phyloP scores from a whole-genome alignment of 2,113 vertebrate species.

The Hippotragus niger region DNA sequence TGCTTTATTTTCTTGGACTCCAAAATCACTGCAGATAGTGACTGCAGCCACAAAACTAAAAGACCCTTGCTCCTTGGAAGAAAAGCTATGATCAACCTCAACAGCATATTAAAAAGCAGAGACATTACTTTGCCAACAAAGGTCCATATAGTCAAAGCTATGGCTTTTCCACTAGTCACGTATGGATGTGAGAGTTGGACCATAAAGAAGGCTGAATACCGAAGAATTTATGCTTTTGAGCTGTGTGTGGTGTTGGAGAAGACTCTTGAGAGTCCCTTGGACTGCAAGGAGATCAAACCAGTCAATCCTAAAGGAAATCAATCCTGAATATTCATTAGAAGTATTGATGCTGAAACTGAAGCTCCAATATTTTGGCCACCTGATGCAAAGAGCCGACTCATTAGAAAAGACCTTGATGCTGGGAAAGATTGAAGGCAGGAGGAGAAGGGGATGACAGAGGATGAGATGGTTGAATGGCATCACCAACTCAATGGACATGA shows the following conservation, averaged over 20 bases:
- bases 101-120: background rate
- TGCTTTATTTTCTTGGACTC: background rate
- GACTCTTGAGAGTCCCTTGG: background rate
- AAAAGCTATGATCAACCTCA: background rate
- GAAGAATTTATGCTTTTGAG: background rate
- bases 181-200: background rate
- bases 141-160: background rate
- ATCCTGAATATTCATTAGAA: background rate
- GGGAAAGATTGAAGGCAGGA: background rate
- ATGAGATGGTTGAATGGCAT: background rate
- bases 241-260: background rate
- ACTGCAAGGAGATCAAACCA: background rate
- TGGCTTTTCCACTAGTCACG: background rate
- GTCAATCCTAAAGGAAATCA: background rate
- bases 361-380: background rate
- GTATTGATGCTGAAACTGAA: background rate
- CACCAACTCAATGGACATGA: background rate
- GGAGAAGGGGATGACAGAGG: background rate
- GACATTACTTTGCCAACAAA: background rate
- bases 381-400: background rate
- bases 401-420: background rate
- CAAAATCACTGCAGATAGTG: background rate
- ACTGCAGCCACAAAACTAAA: background rate
- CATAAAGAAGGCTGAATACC: background rate
- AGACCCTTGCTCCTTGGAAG: background rate